Conservation (phyloP, 2,888 invertebrate species). For the Tortrix viridana region DNA sequence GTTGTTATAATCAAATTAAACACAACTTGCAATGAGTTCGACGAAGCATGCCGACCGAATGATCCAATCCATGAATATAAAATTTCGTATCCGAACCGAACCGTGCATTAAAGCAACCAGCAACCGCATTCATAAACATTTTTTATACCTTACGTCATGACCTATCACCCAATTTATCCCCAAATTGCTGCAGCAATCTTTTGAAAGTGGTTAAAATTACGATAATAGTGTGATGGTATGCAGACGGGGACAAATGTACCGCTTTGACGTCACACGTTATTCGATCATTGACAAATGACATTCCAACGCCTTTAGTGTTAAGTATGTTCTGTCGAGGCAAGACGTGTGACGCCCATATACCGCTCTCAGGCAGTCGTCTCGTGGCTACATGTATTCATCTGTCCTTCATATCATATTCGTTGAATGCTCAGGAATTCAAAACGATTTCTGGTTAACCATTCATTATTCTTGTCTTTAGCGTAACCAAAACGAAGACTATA, state of each 20-base stretch:
- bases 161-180: slow-evolving; percentile 62
- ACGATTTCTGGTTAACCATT: slow-evolving; percentile 23
- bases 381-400: slow-evolving; percentile 46
- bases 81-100: slow-evolving; percentile 59
- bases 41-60: slow-evolving; percentile 65
- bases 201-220: slow-evolving; percentile 63
- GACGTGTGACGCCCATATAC: slow-evolving; percentile 66
- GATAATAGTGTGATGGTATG: slow-evolving; percentile 56
- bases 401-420: slow-evolving; percentile 36
- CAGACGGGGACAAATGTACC: slow-evolving; percentile 62
- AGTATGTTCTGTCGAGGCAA: slow-evolving; percentile 70
- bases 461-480: slow-evolving; percentile 26
- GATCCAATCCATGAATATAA: slow-evolving; percentile 69
- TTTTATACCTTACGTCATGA: slow-evolving; percentile 60
- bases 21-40: slow-evolving; percentile 67
- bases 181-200: slow-evolving; percentile 58
- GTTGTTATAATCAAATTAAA: slow-evolving; percentile 72
- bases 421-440: slow-evolving; percentile 33
- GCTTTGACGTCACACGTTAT: slow-evolving; percentile 75
- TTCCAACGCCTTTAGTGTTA: slow-evolving; percentile 75
- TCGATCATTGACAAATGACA: slow-evolving; percentile 83
- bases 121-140: slow-evolving; percentile 60
- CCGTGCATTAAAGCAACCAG: slow-evolving; percentile 57
- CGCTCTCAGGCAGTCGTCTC: slow-evolving; percentile 71
- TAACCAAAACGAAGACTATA: slow-evolving; percentile 21